Base-by-base conservation (phyloP, 2,113 vertebrate genomes). In the Tringa solitaria region DNA sequence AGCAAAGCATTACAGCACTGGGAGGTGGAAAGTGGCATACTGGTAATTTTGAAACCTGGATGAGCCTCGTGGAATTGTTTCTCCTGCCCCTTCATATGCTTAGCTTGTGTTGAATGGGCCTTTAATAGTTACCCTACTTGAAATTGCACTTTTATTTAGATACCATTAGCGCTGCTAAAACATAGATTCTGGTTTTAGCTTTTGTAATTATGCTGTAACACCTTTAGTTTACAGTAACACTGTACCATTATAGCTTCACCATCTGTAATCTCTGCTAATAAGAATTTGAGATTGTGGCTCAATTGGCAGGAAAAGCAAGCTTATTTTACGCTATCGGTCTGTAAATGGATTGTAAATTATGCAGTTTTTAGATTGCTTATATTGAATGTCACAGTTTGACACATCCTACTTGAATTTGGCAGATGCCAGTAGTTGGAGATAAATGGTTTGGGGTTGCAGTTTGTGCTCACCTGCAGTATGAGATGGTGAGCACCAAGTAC, bases 101-200 rank as follows among this genome's bases (percentile, higher is more conserved):
- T 90, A 80, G 35, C 67, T 80, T 89, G 60, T 82, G 13, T 79
- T 77, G 64, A 80, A 78, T 60, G 37, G 41, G 60, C 60, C 21
- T 90, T 94, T 93, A 94, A 90, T 78, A 64, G 56, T 79, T 92
- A 83, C 24, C 23, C 8, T 41, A 48, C 83, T 78, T 94, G 89
- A 92, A 94, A 95, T 41, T n/a, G 56, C 76, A 50, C 53, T 79
- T 89, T 69, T 88, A 72, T 93, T 97, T 95, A 92, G 19, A 63
- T 76, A 60, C 41, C 54, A 26, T 91, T 96, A 87, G 53, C 68
- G 48, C 53, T 69, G 72, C 76, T 94, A 88, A 95, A 82, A 83
- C 41, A 72, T 37, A 84, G 67, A 60, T 72, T 46, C 46, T 87
- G 37, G 60, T 65, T 94, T 91, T 83, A 85, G 77, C 79, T 94